A percentile compares a stretch with the other conserved stretches of the same genome.
Evolutionary conservation across 2,113 vertebrate species (phyloP).

Genomic region (Perca flavescens): DNA sequence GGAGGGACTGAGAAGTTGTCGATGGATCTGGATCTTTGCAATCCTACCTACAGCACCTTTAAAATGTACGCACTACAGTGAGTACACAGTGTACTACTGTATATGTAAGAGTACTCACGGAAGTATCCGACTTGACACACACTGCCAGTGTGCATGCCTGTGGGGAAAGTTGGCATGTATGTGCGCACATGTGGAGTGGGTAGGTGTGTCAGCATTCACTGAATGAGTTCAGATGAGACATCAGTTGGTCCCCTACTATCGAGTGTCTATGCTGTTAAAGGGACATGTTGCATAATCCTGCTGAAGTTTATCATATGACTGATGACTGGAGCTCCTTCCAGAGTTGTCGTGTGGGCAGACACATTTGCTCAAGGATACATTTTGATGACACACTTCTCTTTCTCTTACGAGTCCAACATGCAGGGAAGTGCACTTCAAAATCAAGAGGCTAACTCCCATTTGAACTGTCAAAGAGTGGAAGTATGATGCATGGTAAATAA

Average conservation of each 20-base stretch:
- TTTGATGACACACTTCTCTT: background rate
- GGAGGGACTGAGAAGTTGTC: too few species aligned
- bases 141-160: conserved; percentile 3
- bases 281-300: conserved; percentile 60
- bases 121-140: too few species aligned
- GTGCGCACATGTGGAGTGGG: conserved; percentile 32
- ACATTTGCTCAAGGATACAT: conserved; percentile 17
- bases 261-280: background rate
- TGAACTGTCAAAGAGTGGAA: background rate
- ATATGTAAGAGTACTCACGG: too few species aligned
- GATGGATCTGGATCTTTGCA: too few species aligned
- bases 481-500: background rate
- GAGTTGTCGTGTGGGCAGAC: conserved; percentile 15
- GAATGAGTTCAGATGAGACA: conserved; percentile 29
- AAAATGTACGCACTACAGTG: too few species aligned
- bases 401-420: background rate
- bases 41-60: too few species aligned
- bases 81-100: too few species aligned
- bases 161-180: background rate
- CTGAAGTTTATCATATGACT: conserved; percentile 35
- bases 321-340: conserved; percentile 21
- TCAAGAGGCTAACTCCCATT: background rate
- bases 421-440: background rate
- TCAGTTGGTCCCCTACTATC: conserved; percentile 41
- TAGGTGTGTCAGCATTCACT: conserved; percentile 46